These are phyloP conservation scores for Sarcoramphus papa DNA, from an alignment of 2,797 vertebrate species.

Conservation along the genomic window DNA sequence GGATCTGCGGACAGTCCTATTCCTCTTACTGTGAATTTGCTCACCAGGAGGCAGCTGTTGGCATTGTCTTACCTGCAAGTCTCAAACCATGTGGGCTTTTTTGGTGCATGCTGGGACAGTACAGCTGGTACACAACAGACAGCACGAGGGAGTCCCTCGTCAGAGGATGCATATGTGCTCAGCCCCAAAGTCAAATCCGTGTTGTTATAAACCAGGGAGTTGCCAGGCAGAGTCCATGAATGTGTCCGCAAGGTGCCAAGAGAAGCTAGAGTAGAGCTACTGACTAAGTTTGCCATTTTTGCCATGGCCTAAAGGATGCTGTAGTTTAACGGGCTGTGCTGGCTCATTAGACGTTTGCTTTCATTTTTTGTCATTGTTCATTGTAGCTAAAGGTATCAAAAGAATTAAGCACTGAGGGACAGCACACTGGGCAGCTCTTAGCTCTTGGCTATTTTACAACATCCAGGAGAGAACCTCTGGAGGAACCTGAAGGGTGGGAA, in stretches of 20 bases:
- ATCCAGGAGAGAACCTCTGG: background rate
- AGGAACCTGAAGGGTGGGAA: background rate
- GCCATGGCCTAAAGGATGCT: background rate
- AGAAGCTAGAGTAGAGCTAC: background rate
- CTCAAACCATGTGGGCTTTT: background rate
- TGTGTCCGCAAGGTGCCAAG: background rate
- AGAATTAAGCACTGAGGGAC: background rate
- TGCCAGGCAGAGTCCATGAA: background rate
- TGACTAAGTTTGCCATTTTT: background rate
- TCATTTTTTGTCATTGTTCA: background rate
- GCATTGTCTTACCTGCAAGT: constrained; percentile 8
- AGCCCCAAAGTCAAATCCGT: background rate
- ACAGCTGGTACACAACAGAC: constrained; percentile 37
- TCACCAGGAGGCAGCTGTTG: background rate
- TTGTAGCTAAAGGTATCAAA: background rate
- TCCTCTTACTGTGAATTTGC: background rate
- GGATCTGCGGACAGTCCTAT: background rate
- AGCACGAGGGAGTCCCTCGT: background rate
- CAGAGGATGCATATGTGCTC: background rate
- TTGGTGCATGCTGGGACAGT: background rate
- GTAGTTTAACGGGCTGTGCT: background rate
- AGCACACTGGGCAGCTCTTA: background rate
- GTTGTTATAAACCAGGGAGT: background rate
- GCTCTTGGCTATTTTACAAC: background rate
- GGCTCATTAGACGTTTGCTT: background rate